Conservation (phyloP, 2,113 vertebrate genomes). For the Prunella himalayana region DNA sequence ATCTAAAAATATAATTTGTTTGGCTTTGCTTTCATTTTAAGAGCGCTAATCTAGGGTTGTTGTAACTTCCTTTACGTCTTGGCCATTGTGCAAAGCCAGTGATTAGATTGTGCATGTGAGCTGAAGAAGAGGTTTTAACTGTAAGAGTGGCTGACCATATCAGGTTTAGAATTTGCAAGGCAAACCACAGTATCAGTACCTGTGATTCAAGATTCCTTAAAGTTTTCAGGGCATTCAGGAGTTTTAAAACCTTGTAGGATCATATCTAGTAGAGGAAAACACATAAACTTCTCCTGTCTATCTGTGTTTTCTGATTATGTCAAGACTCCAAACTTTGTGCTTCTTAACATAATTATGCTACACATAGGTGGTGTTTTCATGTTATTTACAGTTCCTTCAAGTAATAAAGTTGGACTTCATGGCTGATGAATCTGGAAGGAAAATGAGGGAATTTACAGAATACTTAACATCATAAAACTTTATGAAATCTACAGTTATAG, state of each 20-base stretch:
- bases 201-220: neutral
- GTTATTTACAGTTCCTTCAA: neutral
- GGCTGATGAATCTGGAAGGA: neutral
- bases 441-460: neutral
- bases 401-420: neutral
- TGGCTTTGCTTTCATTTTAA: neutral
- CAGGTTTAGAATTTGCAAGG: neutral
- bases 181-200: neutral
- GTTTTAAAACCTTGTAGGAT: neutral
- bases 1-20: neutral
- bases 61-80: neutral
- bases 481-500: neutral
- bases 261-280: neutral
- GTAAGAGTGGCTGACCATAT: rapidly evolving
- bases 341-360: neutral
- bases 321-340: neutral
- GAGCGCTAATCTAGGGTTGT: neutral
- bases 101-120: rapidly evolving
- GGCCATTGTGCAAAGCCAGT: neutral
- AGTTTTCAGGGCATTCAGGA: neutral
- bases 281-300: neutral
- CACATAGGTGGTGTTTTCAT: neutral
- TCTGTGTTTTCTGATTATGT: neutral
- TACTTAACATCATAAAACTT: neutral
- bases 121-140: neutral